phyloP scores from a whole-genome alignment of 2,113 vertebrate genomes.

The Eurystomus gularis region DNA sequence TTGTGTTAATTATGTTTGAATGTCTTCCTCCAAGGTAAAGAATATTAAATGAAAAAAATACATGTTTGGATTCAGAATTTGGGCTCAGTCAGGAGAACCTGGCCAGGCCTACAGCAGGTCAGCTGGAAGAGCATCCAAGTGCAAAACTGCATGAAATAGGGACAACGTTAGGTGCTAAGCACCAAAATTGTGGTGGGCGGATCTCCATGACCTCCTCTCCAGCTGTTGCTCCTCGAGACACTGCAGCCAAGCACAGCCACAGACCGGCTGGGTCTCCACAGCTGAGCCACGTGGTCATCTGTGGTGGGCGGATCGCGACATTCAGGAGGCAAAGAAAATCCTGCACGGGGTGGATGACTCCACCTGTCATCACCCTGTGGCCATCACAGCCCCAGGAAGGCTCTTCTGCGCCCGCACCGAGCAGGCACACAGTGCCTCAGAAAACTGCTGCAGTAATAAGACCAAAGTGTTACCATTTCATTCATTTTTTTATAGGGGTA shows the following conservation, averaged over 20 bases:
- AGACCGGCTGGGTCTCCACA: rapidly evolving
- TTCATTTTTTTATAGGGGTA: background rate
- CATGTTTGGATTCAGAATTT: background rate
- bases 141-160: rapidly evolving
- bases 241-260: background rate
- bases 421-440: background rate
- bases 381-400: background rate
- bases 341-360: too few species aligned
- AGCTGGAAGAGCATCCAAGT: background rate
- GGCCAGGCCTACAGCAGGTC: background rate
- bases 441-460: rapidly evolving
- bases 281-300: background rate
- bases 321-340: too few species aligned
- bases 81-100: background rate
- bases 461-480: background rate
- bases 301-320: too few species aligned
- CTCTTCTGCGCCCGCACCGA: background rate
- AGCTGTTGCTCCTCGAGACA: rapidly evolving
- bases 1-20: background rate
- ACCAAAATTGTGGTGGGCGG: rapidly evolving
- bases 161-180: rapidly evolving
- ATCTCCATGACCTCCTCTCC: background rate
- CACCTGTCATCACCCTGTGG: background rate
- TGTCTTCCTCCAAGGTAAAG: background rate
- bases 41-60: background rate